Percentiles rank a stretch among this genome's conserved stretches.
Conservation (phyloP, 2,888 invertebrate genomes). For the Mesorhabditis belari region DNA sequence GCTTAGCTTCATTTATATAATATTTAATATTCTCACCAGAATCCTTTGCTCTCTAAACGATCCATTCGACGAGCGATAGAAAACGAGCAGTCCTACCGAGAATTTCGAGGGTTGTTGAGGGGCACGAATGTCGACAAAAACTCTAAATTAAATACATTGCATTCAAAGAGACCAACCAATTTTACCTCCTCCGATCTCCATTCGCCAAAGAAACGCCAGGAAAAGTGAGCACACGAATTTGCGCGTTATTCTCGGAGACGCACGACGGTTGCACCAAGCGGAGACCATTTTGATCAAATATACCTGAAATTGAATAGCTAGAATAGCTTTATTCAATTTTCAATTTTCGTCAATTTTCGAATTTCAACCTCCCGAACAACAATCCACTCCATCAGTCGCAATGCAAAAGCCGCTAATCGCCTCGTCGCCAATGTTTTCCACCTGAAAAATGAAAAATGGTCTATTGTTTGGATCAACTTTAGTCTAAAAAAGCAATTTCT, state of each 20-base stretch:
- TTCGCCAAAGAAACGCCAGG: not conserved
- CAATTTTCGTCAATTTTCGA: not conserved
- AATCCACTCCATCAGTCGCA: constrained; percentile 28
- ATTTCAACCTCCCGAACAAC: constrained; percentile 5
- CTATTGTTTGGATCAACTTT: not conserved
- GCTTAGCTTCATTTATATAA: not conserved
- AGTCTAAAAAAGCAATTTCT: not conserved
- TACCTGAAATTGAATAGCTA: not conserved
- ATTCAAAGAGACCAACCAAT: constrained; percentile 7
- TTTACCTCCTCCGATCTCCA: not conserved
- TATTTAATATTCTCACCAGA: constrained; percentile 8
- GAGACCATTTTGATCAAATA: not conserved
- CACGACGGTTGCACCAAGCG: too few relatives aligned
- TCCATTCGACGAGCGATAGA: constrained; percentile 25
- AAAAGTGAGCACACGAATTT: not conserved
- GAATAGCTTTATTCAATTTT: too few relatives aligned
- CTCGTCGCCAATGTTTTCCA: constrained; percentile 31
- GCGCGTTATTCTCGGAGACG: not conserved
- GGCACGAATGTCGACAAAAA: constrained; percentile 22
- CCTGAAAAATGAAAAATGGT: constrained; percentile 7
- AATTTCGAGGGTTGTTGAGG: constrained; percentile 3
- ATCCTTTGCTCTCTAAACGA: constrained; percentile 26
- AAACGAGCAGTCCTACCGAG: constrained; percentile 21
- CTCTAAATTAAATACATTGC: constrained; percentile 5
- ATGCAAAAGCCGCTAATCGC: constrained; percentile 17